These are phyloP conservation scores for Tragopan temminckii DNA, from an alignment of 2,797 vertebrate species.

Conservation along the genomic window DNA sequence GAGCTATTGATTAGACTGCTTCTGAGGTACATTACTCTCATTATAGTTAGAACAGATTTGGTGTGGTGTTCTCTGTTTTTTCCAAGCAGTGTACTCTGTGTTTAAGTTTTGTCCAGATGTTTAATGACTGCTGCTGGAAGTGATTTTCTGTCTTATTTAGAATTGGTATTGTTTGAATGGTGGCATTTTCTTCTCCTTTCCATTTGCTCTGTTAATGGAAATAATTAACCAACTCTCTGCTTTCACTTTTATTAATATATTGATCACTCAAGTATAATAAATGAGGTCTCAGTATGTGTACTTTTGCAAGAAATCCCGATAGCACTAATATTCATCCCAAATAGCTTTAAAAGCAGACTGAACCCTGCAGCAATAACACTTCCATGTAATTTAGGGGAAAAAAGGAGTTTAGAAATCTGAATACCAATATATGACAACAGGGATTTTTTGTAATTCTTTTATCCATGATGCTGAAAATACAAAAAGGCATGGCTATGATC, in stretches of 20 bases:
- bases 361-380: not conserved
- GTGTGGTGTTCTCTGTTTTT: conserved; percentile 2
- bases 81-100: not conserved
- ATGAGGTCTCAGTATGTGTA: not conserved
- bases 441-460: not conserved
- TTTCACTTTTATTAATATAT: not conserved
- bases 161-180: not conserved
- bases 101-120: not conserved
- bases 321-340: not conserved
- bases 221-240: conserved; percentile 18
- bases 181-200: not conserved
- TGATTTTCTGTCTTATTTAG: not conserved
- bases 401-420: not conserved
- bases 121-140: not conserved
- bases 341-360: not conserved
- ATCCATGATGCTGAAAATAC: not conserved
- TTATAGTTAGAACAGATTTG: conserved; percentile 1
- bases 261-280: accelerated
- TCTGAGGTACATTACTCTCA: conserved; percentile 23
- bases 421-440: not conserved
- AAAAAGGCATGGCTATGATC: not conserved
- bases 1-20: conserved; percentile 45
- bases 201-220: not conserved
- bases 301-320: not conserved
- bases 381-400: not conserved